Evolutionary conservation across 2,888 invertebrate species (phyloP).

Genomic region (Drosophila pseudotakahashii): DNA sequence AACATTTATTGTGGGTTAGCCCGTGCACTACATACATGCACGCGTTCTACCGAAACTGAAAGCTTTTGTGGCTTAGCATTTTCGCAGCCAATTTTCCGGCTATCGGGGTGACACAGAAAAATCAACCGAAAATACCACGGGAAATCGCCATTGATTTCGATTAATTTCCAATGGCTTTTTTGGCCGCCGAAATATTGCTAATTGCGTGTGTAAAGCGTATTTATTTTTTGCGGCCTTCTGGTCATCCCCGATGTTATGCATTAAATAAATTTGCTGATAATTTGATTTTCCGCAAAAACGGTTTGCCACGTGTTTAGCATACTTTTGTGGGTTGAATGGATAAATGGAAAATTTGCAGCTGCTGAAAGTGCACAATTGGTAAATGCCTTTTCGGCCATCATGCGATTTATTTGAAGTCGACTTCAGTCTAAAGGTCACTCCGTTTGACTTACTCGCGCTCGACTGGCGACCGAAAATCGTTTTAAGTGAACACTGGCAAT

Average conservation of each 20-base stretch:
- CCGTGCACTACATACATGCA: neutral
- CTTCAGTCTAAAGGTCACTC: constrained; percentile 57
- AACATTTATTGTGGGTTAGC: constrained; percentile 18
- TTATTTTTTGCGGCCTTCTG: constrained; percentile 10
- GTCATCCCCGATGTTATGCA: constrained; percentile 23
- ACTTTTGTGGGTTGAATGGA: constrained; percentile 21
- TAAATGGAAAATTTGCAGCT: constrained; percentile 13
- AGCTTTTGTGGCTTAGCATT: constrained; percentile 42
- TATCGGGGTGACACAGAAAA: constrained; percentile 33
- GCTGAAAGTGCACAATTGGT: constrained; percentile 43
- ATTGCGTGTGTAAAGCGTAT: constrained; percentile 31
- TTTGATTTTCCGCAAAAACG: constrained; percentile 43
- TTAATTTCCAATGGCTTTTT: constrained; percentile 48
- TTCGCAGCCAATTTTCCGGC: constrained; percentile 28
- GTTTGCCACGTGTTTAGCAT: constrained; percentile 48
- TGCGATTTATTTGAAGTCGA: constrained; percentile 44
- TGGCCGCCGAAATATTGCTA: constrained; percentile 24
- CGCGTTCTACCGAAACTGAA: constrained; percentile 19
- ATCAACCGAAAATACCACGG: constrained; percentile 33
- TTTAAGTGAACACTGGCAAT: constrained; percentile 28
- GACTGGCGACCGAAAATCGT: constrained; percentile 55
- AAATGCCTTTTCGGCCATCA: constrained; percentile 29
- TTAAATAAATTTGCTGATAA: constrained; percentile 51
- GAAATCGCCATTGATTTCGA: constrained; percentile 44
- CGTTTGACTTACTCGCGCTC: constrained; percentile 63